Conservation (phyloP, 2,888 invertebrate genomes). For the Ophion slaviceki region DNA sequence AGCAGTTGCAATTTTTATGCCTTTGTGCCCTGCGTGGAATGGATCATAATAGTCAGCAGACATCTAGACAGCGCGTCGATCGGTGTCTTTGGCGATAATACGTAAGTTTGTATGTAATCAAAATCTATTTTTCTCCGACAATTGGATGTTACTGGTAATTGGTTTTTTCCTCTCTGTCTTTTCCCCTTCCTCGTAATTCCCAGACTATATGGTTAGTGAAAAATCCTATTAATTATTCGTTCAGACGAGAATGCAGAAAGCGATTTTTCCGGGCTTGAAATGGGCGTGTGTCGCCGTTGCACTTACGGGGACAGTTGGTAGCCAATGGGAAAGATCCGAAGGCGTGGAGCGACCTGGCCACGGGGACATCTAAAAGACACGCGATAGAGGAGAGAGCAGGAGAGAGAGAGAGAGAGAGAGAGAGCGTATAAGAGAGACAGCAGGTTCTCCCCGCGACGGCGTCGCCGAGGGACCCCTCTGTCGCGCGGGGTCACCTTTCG, state of each 20-base stretch:
- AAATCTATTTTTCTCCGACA: constrained; percentile 32
- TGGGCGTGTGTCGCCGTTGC: constrained; percentile 69
- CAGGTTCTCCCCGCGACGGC: constrained; percentile 64
- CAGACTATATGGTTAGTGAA: constrained; percentile 25
- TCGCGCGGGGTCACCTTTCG: constrained; percentile 69
- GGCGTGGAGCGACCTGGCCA: constrained; percentile 67
- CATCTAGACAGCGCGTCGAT: background rate
- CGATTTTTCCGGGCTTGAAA: constrained; percentile 62
- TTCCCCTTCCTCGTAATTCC: too few relatives aligned
- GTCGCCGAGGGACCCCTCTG: constrained; percentile 71
- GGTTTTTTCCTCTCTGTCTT: constrained; percentile 5
- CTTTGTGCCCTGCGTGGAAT: background rate
- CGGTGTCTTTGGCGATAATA: constrained; percentile 13
- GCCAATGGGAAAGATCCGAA: constrained; percentile 68
- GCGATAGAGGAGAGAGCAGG: constrained; percentile 38
- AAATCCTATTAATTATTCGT: constrained; percentile 54
- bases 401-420: constrained; percentile 2
- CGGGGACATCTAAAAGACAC: constrained; percentile 64
- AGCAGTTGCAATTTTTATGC: background rate
- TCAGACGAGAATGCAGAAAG: constrained; percentile 17
- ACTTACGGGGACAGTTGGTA: constrained; percentile 66
- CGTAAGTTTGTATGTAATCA: constrained; percentile 1
- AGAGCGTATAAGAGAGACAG: constrained; percentile 31
- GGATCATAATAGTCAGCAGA: background rate
- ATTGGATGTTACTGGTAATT: constrained; percentile 38